Conservation (phyloP, 2,113 vertebrate species). For the Sturnira hondurensis region DNA sequence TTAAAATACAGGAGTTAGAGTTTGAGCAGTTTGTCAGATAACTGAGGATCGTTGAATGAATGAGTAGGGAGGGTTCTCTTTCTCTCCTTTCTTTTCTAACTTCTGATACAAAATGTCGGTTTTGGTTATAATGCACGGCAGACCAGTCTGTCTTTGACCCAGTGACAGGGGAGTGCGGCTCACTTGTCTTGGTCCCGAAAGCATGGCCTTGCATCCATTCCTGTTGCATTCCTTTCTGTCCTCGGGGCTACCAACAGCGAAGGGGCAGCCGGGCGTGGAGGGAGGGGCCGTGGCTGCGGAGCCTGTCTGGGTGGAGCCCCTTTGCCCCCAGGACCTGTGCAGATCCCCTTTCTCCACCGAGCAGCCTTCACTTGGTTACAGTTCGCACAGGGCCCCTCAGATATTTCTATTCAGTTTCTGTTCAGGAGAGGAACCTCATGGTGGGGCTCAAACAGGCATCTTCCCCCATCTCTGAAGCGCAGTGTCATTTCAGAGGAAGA, state of each 20-base stretch:
- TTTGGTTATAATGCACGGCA: not conserved
- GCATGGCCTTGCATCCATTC: not conserved
- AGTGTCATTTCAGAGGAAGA: not conserved
- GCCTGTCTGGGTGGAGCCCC: too few relatives aligned
- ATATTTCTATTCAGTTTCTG: not conserved
- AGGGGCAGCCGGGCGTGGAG: too few relatives aligned
- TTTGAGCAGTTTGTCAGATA: not conserved
- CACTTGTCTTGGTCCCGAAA: not conserved
- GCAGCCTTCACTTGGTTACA: not conserved
- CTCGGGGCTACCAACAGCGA: not conserved
- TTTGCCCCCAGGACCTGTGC: not conserved
- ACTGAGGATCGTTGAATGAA: not conserved
- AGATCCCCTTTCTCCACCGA: not conserved
- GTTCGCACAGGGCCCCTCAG: not conserved
- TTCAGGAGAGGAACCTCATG: not conserved
- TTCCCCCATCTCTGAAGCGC: not conserved
- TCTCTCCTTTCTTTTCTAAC: not conserved
- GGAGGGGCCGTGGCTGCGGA: not conserved
- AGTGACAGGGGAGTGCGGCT: fast-evolving
- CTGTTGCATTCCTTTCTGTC: not conserved
- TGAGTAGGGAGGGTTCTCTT: not conserved
- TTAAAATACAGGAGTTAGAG: not conserved
- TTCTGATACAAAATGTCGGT: not conserved
- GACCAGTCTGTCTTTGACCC: not conserved
- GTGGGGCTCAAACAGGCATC: not conserved